Evolutionary conservation across 2,797 vertebrate species (phyloP).

Genomic region (Megaceryle alcyon): DNA sequence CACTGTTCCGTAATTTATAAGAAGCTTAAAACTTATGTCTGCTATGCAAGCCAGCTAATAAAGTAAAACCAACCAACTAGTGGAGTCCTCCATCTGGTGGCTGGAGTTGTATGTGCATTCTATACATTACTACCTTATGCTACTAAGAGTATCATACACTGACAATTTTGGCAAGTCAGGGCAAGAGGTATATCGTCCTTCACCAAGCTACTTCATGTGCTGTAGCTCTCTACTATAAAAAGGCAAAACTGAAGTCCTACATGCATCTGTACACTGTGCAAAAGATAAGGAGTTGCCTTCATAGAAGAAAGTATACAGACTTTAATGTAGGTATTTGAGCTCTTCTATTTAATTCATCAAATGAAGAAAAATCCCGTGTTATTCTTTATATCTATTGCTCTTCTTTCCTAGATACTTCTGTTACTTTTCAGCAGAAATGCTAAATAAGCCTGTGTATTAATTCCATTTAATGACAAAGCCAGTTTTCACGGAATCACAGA

Average conservation of each 20-base stretch:
- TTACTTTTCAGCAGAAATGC: not conserved
- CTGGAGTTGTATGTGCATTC: not conserved
- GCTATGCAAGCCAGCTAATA: not conserved
- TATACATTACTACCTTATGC: not conserved
- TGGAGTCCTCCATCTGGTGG: constrained; percentile 69
- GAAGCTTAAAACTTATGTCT: not conserved
- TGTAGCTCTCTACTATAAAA: not conserved
- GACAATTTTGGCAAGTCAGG: not conserved
- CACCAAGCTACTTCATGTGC: accelerated
- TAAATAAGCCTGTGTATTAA: not conserved
- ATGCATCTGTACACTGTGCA: not conserved
- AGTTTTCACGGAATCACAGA: too few relatives aligned
- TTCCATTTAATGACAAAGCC: not conserved
- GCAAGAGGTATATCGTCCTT: not conserved
- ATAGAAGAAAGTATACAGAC: not conserved
- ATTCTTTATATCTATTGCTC: not conserved
- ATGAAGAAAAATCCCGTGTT: not conserved
- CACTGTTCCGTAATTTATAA: not conserved
- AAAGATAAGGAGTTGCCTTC: not conserved
- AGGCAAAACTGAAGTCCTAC: not conserved
- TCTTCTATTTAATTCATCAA: not conserved
- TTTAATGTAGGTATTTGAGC: not conserved
- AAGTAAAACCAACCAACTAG: not conserved
- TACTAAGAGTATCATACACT: not conserved
- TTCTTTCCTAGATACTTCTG: not conserved